Conservation (phyloP, 2,888 invertebrate genomes). For the Leptopilina syphax region DNA sequence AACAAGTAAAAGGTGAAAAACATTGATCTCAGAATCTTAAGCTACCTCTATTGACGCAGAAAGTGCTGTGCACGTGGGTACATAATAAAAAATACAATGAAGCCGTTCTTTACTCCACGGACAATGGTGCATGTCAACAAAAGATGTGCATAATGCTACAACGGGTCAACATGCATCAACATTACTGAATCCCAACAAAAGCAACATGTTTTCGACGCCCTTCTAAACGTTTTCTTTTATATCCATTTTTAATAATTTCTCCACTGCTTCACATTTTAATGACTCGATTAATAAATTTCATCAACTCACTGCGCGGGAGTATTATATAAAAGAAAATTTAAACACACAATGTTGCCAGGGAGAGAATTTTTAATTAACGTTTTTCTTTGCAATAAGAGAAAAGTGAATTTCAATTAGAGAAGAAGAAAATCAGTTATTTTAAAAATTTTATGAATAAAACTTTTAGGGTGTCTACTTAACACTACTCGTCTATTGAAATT, state of each 20-base stretch:
- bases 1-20: conserved; percentile 26
- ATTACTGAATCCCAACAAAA: conserved; percentile 27
- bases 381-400: not conserved
- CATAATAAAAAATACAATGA: conserved; percentile 27
- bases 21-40: conserved; percentile 33
- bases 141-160: conserved; percentile 36
- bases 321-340: not conserved
- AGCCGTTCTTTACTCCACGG: conserved; percentile 27
- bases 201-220: conserved; percentile 38
- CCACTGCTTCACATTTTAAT: conserved; percentile 2
- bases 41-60: conserved; percentile 36
- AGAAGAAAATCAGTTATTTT: not conserved
- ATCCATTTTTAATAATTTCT: conserved; percentile 31
- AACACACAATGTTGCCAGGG: not conserved
- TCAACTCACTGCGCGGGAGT: not conserved
- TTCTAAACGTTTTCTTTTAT: conserved; percentile 35
- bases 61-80: conserved; percentile 21
- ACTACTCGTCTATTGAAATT: too few relatives aligned
- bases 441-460: too few relatives aligned
- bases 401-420: not conserved
- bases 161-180: conserved; percentile 37
- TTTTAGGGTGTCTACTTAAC: too few relatives aligned
- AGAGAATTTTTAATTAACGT: conserved; percentile 10
- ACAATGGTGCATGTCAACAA: conserved; percentile 37
- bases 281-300: conserved; percentile 38